Conservation (phyloP, 2,888 invertebrate species). For the Latheticus oryzae region DNA sequence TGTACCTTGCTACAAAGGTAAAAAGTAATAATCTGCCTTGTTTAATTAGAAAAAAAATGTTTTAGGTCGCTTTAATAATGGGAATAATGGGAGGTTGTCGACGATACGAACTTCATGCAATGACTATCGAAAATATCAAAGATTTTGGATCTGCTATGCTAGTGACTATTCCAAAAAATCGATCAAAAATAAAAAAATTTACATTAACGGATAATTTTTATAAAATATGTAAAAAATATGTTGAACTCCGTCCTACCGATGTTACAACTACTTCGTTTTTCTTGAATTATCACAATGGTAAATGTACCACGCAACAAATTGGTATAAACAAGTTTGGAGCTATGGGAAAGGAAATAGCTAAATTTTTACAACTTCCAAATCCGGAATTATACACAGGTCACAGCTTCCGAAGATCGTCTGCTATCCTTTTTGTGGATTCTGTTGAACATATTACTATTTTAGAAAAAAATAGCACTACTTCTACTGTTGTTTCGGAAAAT, state of each 20-base stretch:
- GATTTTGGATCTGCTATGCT: slow-evolving; percentile 1
- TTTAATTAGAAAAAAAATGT: too few relatives aligned
- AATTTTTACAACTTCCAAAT: slow-evolving; percentile 3
- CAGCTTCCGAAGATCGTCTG: background rate
- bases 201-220: too few relatives aligned
- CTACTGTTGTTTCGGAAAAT: too few relatives aligned
- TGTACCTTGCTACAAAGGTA: background rate
- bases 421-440: too few relatives aligned
- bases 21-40: background rate
- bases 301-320: slow-evolving; percentile 2
- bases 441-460: too few relatives aligned
- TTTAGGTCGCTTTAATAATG: too few relatives aligned
- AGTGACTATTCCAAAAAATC: too few relatives aligned
- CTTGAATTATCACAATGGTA: slow-evolving; percentile 5
- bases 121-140: background rate
- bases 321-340: slow-evolving; percentile 5
- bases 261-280: background rate
- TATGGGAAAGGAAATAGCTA: slow-evolving; percentile 1
- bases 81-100: too few relatives aligned
- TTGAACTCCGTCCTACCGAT: too few relatives aligned
- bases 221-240: too few relatives aligned
- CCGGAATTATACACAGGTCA: slow-evolving; percentile 6
- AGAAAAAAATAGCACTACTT: too few relatives aligned
- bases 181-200: too few relatives aligned
- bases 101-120: background rate